Percentiles rank a stretch among this genome's conserved stretches.
These are phyloP conservation scores for Cephonodes hylas DNA, from an alignment of 2,888 invertebrate genomes.

Conservation along the genomic window DNA sequence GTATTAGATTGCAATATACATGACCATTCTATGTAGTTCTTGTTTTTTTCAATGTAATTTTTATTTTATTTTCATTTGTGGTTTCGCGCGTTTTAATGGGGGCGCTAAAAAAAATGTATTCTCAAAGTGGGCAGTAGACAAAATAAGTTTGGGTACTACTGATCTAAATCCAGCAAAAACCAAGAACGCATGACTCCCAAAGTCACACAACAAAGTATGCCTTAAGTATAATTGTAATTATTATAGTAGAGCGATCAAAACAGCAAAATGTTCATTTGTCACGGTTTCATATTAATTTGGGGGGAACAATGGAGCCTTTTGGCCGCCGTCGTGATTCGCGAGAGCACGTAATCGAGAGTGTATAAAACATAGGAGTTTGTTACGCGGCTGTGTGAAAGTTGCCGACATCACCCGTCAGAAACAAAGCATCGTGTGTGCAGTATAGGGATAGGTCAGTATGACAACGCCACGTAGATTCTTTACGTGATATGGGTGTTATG, in stretches of 20 bases:
- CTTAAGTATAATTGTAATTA: neutral
- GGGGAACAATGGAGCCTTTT: neutral
- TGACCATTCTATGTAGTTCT: no score
- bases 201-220: neutral
- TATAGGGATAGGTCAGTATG: neutral
- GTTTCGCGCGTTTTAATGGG: no score
- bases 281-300: neutral
- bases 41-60: no score
- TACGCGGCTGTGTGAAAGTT: slow-evolving; percentile 28
- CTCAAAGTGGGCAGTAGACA: no score
- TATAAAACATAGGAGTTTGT: slow-evolving; percentile 11
- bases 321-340: slow-evolving; percentile 1
- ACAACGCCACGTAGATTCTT: neutral
- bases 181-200: neutral
- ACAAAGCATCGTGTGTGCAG: slow-evolving; percentile 37
- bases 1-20: no score
- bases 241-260: neutral
- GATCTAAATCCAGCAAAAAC: no score
- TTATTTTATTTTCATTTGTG: no score
- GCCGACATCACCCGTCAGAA: slow-evolving; percentile 41
- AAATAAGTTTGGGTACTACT: no score
- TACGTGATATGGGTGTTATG: neutral
- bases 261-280: slow-evolving; percentile 1
- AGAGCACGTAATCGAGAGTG: slow-evolving; percentile 8
- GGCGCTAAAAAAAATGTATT: no score